Conservation (phyloP, 2,888 invertebrate species). For the Drosophila picticornis region DNA sequence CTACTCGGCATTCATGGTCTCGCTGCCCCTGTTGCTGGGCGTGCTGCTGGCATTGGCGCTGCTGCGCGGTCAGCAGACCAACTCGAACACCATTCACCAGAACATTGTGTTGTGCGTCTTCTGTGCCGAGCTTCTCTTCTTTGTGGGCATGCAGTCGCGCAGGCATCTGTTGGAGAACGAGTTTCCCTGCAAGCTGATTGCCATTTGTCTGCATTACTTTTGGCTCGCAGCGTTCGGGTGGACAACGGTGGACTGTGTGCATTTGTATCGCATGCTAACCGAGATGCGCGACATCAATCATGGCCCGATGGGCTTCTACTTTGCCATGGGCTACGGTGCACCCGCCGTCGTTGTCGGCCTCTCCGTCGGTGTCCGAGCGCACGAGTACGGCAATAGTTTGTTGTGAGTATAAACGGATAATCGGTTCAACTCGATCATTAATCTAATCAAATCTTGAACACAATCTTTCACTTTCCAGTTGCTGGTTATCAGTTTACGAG, state of each 20-base stretch:
- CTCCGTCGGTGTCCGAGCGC: constrained; percentile 96
- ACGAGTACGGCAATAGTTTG: constrained; percentile 96
- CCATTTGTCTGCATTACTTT: constrained; percentile 96
- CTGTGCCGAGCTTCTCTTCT: constrained; percentile 93
- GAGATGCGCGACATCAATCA: constrained; percentile 98
- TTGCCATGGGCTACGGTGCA: constrained; percentile 95
- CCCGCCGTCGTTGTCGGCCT: constrained; percentile 96
- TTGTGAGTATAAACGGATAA: constrained; percentile 89
- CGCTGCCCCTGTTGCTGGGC: constrained; percentile 91
- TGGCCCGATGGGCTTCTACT: constrained; percentile 96
- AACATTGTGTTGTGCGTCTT: constrained; percentile 97
- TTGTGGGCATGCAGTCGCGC: constrained; percentile 94
- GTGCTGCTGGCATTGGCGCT: constrained; percentile 93
- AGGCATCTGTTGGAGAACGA: constrained; percentile 93
- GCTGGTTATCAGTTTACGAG: constrained; percentile 97
- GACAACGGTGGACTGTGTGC: constrained; percentile 96
- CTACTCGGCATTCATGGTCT: constrained; percentile 94
- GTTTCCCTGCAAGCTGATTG: constrained; percentile 94
- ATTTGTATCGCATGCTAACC: constrained; percentile 96
- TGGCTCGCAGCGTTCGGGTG: constrained; percentile 96
- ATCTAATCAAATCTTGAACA: not conserved
- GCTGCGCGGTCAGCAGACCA: constrained; percentile 93
- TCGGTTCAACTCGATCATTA: not conserved
- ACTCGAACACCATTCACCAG: constrained; percentile 97
- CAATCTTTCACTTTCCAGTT: constrained; percentile 86